Base-by-base conservation (phyloP, 2,888 invertebrate genomes). In the Clanis bilineata region DNA sequence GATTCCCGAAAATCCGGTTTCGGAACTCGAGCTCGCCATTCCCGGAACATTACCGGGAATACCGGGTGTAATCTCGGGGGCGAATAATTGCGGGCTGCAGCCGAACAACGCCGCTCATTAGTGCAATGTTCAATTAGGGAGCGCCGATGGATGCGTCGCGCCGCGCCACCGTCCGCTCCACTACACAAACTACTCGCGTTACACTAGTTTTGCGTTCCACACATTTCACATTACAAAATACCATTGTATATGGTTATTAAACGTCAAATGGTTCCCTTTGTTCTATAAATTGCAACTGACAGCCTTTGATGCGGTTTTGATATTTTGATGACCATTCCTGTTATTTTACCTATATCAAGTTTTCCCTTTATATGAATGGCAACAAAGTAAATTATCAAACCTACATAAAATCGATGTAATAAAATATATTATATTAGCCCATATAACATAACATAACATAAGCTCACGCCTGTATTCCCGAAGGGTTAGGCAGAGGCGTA, bases 51-150 rank as follows among this genome's bases (percentile, higher is more conserved):
- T 85, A 85, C 79, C 81, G 79, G 71, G 76, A 81, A 85, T 85
- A 85, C 79, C 81, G 79, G 71, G 76, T 80, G 69, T 64, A 87
- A 89, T 88, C 88, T 84, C 79, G 78, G 78, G 80, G 77, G 81
- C 86, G 84, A 80, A 84, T 88, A 88, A 90, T 88, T 86, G 86
- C 82, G 80, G 83, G 81, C 82, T 89, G 88, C 86, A 90, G 77
- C 83, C 77, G 84, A 88, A 89, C 88, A 88, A 85, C 87, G 85
- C 74, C 79, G 82, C 90, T 91, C 91, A 90, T 91, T 91, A 90
- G 89, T 86, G 87, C 90, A 87, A 82, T 84, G 89, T 88, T 89
- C 90, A 90, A 90, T 90, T 90, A 90, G 86, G 82, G 84, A 80
- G 75, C 77, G 77, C 70, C 78, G 78, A 79, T 79, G 80, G 81